Base-by-base conservation (phyloP, 1,140 invertebrate genomes). In the Papilio polyxenes region DNA sequence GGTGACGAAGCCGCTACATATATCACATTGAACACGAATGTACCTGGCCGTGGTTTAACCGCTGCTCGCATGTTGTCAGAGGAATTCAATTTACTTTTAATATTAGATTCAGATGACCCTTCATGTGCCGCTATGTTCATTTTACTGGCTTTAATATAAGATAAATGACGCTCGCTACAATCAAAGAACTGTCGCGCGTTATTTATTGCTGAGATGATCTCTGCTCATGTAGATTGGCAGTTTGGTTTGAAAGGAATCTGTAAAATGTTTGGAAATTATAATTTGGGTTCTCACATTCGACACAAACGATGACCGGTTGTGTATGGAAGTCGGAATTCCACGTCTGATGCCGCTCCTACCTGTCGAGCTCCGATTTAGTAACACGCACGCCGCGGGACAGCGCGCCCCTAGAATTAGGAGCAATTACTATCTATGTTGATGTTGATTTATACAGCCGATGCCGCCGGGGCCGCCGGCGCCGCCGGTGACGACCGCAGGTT, bases 71-170 rank as follows among this genome's bases (percentile, higher is more conserved):
- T 17, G 3, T 2, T 75, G 51, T 78, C 69, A 59, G 69, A 62
- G 76, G 65, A 53, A 72, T 56, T 79, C 78, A 79, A 82, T 82
- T 82, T 79, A 74, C 17, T 79, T 82, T 82, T 82, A 82, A 82
- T 82, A 79, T 82, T 40, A 3, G 40, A 56, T 17, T 6, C 20
- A 3, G 15, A 48, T n/a, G 51, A 78, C 9, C 31, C 51, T 37
- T 4, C 31, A 59, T 59, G 23, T 9, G 31, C 76, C 76, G 76
- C 62, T 59, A 49, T 8, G 23, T 31, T 37, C 23, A 69, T 17
- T 56, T 13, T 37, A 3, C 13, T 37, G 9, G 65, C 65, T 31
- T 69, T 15, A 9, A 37, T 69, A 23, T 13, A 37, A 69, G 65
- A 69, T 37, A 37, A 37, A 59, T 78, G 51, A 78, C 76, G 20